Conservation (phyloP, 2,113 vertebrate species). For the Mesocricetus auratus region DNA sequence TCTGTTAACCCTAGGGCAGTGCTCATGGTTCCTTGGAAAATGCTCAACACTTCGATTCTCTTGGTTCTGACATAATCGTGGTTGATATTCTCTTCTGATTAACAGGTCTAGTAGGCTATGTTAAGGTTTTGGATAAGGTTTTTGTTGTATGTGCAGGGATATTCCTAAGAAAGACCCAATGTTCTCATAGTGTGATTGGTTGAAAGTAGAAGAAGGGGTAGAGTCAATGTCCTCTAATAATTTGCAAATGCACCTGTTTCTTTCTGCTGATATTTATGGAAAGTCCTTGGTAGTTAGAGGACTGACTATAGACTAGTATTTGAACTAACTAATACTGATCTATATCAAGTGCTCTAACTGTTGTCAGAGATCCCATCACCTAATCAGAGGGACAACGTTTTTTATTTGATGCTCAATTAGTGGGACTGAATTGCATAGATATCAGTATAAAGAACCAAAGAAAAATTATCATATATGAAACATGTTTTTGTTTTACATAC, state of each 20-base stretch:
- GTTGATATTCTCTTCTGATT: background rate
- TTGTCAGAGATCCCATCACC: background rate
- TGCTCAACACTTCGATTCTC: background rate
- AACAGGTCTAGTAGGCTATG: background rate
- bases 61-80: background rate
- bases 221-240: background rate
- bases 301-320: background rate
- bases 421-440: background rate
- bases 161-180: background rate
- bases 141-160: background rate
- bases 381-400: background rate
- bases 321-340: background rate
- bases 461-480: slow-evolving; percentile 44
- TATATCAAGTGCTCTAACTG: background rate
- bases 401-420: slow-evolving; percentile 1
- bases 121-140: background rate
- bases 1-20: background rate
- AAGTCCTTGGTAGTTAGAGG: background rate
- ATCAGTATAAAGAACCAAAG: background rate
- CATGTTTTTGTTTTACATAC: slow-evolving; percentile 11
- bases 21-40: background rate
- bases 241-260: background rate
- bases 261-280: background rate
- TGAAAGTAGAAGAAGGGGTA: background rate
- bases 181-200: background rate